Evolutionary conservation across 2,888 invertebrate species (phyloP), one percentile per base, ranked within the genome.

Genomic region (Protonemura montana): DNA sequence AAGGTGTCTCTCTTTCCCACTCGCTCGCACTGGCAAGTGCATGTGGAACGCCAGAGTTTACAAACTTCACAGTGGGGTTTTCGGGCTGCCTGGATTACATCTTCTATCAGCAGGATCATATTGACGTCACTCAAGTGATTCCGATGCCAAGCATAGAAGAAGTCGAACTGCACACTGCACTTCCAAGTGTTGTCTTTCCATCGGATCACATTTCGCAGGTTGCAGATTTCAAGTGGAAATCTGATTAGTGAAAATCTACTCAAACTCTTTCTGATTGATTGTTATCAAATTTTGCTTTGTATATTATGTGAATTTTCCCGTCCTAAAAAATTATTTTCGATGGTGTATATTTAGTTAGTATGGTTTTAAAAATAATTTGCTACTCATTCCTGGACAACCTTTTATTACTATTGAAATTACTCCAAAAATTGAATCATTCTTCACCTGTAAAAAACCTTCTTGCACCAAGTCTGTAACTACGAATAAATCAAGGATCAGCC

Each of bases 191-290:
- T 83, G 95, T 96, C 0, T 97, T 97, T 91, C 99, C 99, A 0
- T 98, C 98, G 0, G 99, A 99, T 92, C 99, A 99, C 91, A 92
- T 99, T 88, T 95, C 99, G 21, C 92, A 98, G 83, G 93, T 98
- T 87, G 95, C 95, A n/a, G 97, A 98, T 92, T 92, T 98, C 88
- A 28, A 30, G 30, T 81, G 81, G 81, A 81, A 81, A 78, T 27
- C 78, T 78, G 1, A 0, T 21, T 26, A 26, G 78, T 76, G 26
- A 7, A 76, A 76, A 7, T 6, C 59, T 13, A 7, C 1, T 59
- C 2, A 59, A 16, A 59, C 59, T 59, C 2, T 59, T 59, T 59
- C 16, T 16, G 3, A 59, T 59, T 10, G 21, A 59, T 7, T 59
- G 59, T 59, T 21, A 13, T 59, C 21, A 59, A 59, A 16, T 7